Base-by-base conservation (phyloP, 2,888 invertebrate genomes). In the Scaeva pyrastri region DNA sequence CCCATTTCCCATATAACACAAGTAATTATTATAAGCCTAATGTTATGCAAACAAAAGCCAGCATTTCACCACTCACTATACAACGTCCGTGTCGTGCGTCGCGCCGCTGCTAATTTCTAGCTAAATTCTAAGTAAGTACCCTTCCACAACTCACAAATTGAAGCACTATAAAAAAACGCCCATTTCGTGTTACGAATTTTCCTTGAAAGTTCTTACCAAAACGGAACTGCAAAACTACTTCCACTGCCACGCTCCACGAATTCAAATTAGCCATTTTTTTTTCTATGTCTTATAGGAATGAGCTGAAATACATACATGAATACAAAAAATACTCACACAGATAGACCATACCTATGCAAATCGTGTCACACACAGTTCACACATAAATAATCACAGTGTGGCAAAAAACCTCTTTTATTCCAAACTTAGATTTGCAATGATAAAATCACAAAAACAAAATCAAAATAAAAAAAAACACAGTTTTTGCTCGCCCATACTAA, bases 401-500 rank as follows among this genome's bases (percentile, higher is more conserved):
- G n/a, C 23, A 5, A 26, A 64, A 45, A 64, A 8, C 26, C 66
- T 23, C 16, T 52, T 14, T n/a, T 39, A 60, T 41, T 60, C 68
- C 52, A 50, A 52, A 68, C 23, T 23, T 50, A 23, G 68, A 23
- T n/a, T 68, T 39, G 39, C 39, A 52, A 68, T 45, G 45, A 45
- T 52, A 52, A 39, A 68, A 68, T 52, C n/a, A n/a, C n/a, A n/a
- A 11, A 56, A 6, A 55, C 26, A 19, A 36, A 39, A 58, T n/a
- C n/a, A n/a, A n/a, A n/a, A n/a, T n/a, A n/a, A 7, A 48, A 43
- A 23, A 23, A 23, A 45, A 64, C 10, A 21, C 1, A 11, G 26
- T 66, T 52, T 48, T 52, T 23, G 39, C 39, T 68, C 52, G 39
- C 52, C 50, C 68, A 68, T 52, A 50, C 52, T 68, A 68, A 68